A percentile compares a stretch with the other conserved stretches of the same genome.
These are phyloP conservation scores for Lamproptera curius DNA, from an alignment of 2,888 invertebrate species.

Conservation along the genomic window DNA sequence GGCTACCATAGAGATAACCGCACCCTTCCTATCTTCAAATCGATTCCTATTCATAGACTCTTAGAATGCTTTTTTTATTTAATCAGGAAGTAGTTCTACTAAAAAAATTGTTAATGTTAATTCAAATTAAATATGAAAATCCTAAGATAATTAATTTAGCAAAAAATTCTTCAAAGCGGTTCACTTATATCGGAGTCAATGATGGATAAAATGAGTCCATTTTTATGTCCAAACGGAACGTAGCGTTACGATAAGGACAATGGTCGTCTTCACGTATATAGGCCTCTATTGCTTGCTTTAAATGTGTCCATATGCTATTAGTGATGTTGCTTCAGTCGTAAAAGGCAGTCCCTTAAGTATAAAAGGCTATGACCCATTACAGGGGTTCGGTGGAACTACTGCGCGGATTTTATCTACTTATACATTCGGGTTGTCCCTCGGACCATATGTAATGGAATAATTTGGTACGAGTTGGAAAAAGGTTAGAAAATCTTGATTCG, in stretches of 20 bases:
- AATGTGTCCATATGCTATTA: conserved; percentile 5
- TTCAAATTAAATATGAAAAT: neutral
- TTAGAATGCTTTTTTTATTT: neutral
- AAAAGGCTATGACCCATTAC: neutral
- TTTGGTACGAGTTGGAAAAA: too few relatives aligned
- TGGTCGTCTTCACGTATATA: conserved; percentile 6
- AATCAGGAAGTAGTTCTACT: neutral
- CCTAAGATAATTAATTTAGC: too few relatives aligned
- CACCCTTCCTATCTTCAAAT: neutral
- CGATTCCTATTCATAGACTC: neutral
- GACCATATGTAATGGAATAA: too few relatives aligned
- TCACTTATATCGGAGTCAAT: conserved; percentile 7
- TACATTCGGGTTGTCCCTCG: too few relatives aligned
- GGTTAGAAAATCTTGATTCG: neutral
- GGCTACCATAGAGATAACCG: too few relatives aligned
- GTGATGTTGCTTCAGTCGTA: neutral
- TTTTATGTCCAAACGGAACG: conserved; percentile 9
- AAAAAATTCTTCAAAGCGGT: conserved; percentile 1
- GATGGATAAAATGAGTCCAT: conserved; percentile 11
- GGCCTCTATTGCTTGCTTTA: conserved; percentile 12
- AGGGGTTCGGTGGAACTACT: too few relatives aligned
- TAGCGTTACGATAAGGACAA: conserved; percentile 15
- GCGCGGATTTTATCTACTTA: too few relatives aligned
- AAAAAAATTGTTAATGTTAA: neutral
- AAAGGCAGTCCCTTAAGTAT: neutral